These are phyloP conservation scores for Hartigia nigra DNA, from an alignment of 2,888 invertebrate species.

Conservation along the genomic window DNA sequence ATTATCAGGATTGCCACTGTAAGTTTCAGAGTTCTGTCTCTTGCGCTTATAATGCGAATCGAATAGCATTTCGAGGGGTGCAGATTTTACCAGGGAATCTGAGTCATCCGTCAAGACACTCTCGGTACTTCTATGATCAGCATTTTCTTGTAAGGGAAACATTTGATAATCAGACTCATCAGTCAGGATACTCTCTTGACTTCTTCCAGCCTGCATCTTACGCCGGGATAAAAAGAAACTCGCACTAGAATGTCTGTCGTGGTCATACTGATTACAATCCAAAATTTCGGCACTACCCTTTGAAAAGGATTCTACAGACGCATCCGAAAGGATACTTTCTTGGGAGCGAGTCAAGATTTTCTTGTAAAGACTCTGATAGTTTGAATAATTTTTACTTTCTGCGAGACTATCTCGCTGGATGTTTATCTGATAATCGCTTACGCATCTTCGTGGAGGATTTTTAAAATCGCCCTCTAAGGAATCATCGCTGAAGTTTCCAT, in stretches of 20 bases:
- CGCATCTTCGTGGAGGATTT: slow-evolving; percentile 73
- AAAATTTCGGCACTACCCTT: slow-evolving; percentile 57
- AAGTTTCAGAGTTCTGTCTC: slow-evolving; percentile 65
- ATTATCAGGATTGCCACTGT: slow-evolving; percentile 59
- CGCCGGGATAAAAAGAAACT: slow-evolving; percentile 83
- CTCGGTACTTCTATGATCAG: slow-evolving; percentile 82
- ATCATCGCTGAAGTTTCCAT: slow-evolving; percentile 82
- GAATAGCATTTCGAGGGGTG: slow-evolving; percentile 79
- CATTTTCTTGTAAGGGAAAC: slow-evolving; percentile 67
- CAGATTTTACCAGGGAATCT: slow-evolving; percentile 78
- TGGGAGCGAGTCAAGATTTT: slow-evolving; percentile 54
- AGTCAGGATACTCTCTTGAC: slow-evolving; percentile 83
- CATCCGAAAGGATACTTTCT: slow-evolving; percentile 61
- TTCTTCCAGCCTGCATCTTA: slow-evolving; percentile 73
- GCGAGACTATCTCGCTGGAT: slow-evolving; percentile 58
- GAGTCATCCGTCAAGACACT: slow-evolving; percentile 85
- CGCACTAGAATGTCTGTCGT: slow-evolving; percentile 71
- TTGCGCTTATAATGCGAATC: slow-evolving; percentile 67
- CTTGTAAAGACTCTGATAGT: slow-evolving; percentile 39
- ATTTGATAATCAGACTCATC: slow-evolving; percentile 76
- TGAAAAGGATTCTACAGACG: slow-evolving; percentile 56
- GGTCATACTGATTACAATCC: slow-evolving; percentile 56
- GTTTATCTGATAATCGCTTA: slow-evolving; percentile 84
- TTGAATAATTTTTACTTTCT: slow-evolving; percentile 37
- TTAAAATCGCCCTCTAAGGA: slow-evolving; percentile 77